A percentile compares a stretch with the other conserved stretches of the same genome.
Conservation (phyloP, 2,113 vertebrate species). For the Bubo blakistoni region DNA sequence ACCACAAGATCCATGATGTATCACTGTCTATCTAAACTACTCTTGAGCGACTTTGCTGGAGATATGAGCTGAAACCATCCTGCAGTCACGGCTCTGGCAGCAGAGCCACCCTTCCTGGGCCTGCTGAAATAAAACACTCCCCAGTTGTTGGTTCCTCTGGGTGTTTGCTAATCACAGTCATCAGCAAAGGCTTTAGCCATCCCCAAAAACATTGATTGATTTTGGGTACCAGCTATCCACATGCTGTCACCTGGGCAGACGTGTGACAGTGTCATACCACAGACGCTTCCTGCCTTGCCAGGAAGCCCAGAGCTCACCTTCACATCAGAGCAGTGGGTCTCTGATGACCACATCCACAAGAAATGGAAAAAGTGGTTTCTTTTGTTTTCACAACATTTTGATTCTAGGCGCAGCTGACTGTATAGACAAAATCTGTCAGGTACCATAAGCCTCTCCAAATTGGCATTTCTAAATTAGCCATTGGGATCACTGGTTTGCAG, state of each 20-base stretch:
- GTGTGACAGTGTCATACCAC: neutral
- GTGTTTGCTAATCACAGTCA: neutral
- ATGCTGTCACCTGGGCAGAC: fast-evolving
- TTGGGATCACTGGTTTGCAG: neutral
- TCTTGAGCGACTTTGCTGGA: neutral
- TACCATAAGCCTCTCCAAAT: neutral
- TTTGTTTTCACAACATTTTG: neutral
- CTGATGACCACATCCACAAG: neutral
- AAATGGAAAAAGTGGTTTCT: neutral
- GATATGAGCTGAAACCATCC: neutral
- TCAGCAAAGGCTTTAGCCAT: neutral
- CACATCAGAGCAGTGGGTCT: neutral
- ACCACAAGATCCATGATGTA: neutral
- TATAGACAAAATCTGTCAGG: neutral
- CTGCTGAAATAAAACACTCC: neutral
- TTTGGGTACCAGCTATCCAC: neutral
- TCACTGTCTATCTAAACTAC: neutral
- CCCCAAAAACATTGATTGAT: fast-evolving
- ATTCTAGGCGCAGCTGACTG: neutral
- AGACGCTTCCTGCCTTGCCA: neutral
- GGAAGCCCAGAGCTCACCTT: neutral
- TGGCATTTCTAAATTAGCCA: neutral
- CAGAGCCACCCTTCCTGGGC: fast-evolving
- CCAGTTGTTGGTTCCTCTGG: neutral
- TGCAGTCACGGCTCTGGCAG: neutral